Evolutionary conservation across 2,797 vertebrate genomes (phyloP).

Genomic region (Okamejei kenojei): DNA sequence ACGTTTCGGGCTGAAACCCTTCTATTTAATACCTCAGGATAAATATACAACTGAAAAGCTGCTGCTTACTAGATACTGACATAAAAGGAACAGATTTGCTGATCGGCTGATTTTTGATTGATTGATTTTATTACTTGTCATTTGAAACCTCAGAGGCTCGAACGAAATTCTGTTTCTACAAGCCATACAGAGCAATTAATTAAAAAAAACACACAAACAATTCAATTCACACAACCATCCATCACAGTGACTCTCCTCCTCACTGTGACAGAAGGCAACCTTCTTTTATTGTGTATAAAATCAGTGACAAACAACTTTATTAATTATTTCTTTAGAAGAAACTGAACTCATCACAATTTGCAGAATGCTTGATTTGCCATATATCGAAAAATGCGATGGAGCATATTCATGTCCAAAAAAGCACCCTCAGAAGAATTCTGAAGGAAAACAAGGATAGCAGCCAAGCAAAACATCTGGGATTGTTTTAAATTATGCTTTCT

Average conservation of each 20-base stretch:
- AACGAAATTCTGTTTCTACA: no score
- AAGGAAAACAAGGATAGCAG: conserved; percentile 14
- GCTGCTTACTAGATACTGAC: neutral
- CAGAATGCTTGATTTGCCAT: neutral
- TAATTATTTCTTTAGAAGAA: neutral
- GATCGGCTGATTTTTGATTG: no score
- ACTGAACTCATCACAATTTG: conserved; percentile 4
- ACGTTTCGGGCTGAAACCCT: no score
- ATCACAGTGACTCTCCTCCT: no score
- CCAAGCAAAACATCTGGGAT: conserved; percentile 23
- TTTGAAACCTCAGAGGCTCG: no score
- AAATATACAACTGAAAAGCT: neutral
- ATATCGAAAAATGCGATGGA: neutral
- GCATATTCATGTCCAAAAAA: neutral
- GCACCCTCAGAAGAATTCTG: neutral
- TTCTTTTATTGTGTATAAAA: neutral
- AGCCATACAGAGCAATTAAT: no score
- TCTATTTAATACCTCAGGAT: neutral
- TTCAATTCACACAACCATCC: no score
- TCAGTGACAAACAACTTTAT: neutral
- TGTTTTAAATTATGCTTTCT: conserved; percentile 9
- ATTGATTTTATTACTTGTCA: no score
- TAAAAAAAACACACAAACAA: no score
- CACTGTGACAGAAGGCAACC: no score
- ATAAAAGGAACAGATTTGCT: neutral